Base-by-base conservation (phyloP, 2,797 vertebrate species). In the Helicolenus hilgendorfi region DNA sequence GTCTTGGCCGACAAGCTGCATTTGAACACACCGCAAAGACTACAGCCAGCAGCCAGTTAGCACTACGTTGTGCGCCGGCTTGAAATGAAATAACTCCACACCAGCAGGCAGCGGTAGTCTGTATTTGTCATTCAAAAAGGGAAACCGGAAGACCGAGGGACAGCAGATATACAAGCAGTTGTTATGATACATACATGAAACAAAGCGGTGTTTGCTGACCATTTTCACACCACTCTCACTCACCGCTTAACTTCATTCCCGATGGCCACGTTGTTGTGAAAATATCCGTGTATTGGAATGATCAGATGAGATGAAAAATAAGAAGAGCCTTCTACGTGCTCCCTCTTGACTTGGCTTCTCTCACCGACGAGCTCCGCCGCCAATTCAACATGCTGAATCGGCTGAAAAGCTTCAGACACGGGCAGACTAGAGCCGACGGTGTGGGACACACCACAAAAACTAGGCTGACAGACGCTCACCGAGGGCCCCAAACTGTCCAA, bases 31-130 rank as follows among this genome's bases (percentile, higher is more conserved):
- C 18, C 8, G 18, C 45, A 53, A 53, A 53, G 7, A 53, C 45
- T n/a, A 53, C 45, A 1, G 45, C 45, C 45, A 2, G 18, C 18
- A 3, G 0, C 1, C 45, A 53, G 45, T n/a, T 53, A 53, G 45
- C 45, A 9, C 18, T 53, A 53, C 1, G 3, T 53, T 53, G 18
- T 53, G 18, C 45, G 0, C 0, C 45, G 20, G 18, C 18, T 0
- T 20, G 45, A 9, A 0, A 49, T 49, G 7, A 53, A 53, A 53
- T 53, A 53, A 2, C 45, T 53, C 45, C 45, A 53, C 45, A 0
- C 45, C 45, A 53, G 45, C 18, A 20, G 45, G 7, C 18, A 9
- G 45, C 18, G 18, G 45, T n/a, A 53, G 45, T 53, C 45, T 53
- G 18, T 53, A 53, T 53, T 53, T 53, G 1, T 20, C 45, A 53